Conservation (phyloP, 2,888 invertebrate genomes). For the Lampropteryx suffumata region DNA sequence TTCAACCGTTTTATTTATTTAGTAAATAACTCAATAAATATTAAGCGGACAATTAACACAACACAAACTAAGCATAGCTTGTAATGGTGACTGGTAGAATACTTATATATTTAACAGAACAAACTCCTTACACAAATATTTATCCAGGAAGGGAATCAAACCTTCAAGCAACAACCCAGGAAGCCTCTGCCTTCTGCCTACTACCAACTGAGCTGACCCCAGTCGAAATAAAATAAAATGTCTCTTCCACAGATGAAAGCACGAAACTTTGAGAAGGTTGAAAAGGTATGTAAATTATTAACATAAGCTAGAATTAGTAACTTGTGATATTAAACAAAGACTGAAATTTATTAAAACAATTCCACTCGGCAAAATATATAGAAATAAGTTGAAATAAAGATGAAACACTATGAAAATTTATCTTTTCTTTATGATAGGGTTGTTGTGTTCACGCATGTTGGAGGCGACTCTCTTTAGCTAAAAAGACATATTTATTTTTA, state of each 20-base stretch:
- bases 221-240: neutral
- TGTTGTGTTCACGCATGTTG: conserved; percentile 77
- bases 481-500: neutral
- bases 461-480: conserved; percentile 69
- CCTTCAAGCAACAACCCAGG: too few relatives aligned
- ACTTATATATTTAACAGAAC: too few relatives aligned
- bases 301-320: conserved; percentile 42
- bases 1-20: too few relatives aligned
- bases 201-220: too few relatives aligned
- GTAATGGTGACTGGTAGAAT: too few relatives aligned
- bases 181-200: too few relatives aligned
- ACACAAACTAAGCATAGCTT: too few relatives aligned
- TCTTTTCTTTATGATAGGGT: conserved; percentile 77
- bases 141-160: too few relatives aligned
- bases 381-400: conserved; percentile 58
- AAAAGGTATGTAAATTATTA: conserved; percentile 91
- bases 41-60: too few relatives aligned
- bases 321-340: conserved; percentile 44
- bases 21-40: too few relatives aligned
- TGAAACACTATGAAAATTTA: conserved; percentile 40
- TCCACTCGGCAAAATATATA: too few relatives aligned
- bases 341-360: conserved; percentile 17
- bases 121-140: too few relatives aligned
- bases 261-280: conserved; percentile 98
- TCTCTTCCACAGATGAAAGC: conserved; percentile 94